Evolutionary conservation across 2,797 vertebrate species (phyloP).

Genomic region (Lepus oiostolus): DNA sequence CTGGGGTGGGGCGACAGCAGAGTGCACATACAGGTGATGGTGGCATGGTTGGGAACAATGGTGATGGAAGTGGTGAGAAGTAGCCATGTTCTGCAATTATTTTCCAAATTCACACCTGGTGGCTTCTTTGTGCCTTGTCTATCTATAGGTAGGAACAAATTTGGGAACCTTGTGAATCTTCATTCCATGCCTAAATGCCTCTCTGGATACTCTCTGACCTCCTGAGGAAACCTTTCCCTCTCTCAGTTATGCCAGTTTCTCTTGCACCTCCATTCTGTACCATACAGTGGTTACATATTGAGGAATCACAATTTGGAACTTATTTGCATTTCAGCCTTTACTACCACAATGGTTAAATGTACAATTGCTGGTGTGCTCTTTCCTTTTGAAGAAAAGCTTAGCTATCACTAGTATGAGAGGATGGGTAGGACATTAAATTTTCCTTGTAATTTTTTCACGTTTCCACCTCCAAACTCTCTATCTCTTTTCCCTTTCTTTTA

Average conservation of each 20-base stretch:
- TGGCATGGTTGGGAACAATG: neutral
- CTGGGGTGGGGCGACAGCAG: neutral
- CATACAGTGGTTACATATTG: neutral
- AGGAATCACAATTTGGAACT: neutral
- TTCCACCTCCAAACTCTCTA: neutral
- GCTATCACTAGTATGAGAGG: neutral
- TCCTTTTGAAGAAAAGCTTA: neutral
- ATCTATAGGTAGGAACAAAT: neutral
- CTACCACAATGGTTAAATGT: neutral
- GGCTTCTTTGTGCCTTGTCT: neutral
- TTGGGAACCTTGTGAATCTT: neutral
- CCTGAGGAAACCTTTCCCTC: neutral
- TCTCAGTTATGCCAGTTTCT: neutral
- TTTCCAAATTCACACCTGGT: neutral
- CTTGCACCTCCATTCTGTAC: neutral
- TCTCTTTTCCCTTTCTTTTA: neutral
- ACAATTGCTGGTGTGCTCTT: neutral
- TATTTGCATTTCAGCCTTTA: neutral
- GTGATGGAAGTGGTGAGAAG: neutral
- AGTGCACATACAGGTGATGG: neutral
- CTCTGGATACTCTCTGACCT: rapidly evolving
- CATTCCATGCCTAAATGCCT: neutral
- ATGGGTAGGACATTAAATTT: neutral
- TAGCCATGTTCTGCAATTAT: neutral
- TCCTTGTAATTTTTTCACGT: too few relatives aligned